phyloP scores from a whole-genome alignment of 2,113 vertebrate species.

The Sebastes fasciatus region DNA sequence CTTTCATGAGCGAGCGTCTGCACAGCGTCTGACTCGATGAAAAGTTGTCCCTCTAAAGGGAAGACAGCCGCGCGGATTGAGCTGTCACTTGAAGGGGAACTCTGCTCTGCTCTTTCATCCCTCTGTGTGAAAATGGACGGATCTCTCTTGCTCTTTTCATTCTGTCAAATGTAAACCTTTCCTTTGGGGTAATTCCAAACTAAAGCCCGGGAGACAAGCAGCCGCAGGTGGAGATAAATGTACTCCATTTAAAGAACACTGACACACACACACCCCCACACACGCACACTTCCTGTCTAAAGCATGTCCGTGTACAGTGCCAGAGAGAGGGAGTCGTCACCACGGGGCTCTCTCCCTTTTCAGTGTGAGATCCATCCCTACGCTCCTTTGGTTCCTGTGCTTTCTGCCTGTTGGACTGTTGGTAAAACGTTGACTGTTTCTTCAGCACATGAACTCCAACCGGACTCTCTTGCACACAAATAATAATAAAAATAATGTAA shows the following conservation, averaged over 20 bases:
- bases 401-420: conserved; percentile 47
- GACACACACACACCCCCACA: neutral
- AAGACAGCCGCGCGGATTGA: conserved; percentile 52
- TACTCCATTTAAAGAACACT: conserved; percentile 51
- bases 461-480: neutral
- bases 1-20: conserved; percentile 42
- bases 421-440: conserved; percentile 16
- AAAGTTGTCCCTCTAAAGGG: conserved; percentile 42
- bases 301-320: conserved; percentile 59
- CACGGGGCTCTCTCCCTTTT: conserved; percentile 8
- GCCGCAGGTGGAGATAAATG: conserved; percentile 44
- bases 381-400: conserved; percentile 29
- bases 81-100: conserved; percentile 51
- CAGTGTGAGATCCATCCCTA: conserved; percentile 24
- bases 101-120: conserved; percentile 48
- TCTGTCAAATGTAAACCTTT: conserved; percentile 63
- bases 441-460: conserved; percentile 12
- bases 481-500: neutral
- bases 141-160: conserved; percentile 27
- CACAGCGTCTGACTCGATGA: conserved; percentile 36
- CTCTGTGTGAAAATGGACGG: conserved; percentile 42
- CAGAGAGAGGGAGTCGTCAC: conserved; percentile 23
- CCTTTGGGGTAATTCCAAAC: conserved; percentile 38
- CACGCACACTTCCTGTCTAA: conserved; percentile 31
- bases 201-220: conserved; percentile 41